These are phyloP conservation scores for Drosophila kanapiae DNA, from an alignment of 1,140 invertebrate species.

Conservation along the genomic window DNA sequence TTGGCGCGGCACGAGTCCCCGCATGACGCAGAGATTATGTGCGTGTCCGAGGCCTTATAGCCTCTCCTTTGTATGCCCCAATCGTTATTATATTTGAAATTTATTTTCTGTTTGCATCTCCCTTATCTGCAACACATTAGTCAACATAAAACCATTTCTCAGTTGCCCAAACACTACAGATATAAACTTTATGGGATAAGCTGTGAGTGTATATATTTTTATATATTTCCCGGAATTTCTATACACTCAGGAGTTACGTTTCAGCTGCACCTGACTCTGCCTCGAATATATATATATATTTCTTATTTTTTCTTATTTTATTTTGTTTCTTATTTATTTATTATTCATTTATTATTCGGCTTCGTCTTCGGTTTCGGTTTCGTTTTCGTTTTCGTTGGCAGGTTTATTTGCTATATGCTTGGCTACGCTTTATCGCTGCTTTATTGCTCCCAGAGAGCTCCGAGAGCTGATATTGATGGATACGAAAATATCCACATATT, in stretches of 20 bases:
- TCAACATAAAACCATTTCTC: constrained; percentile 49
- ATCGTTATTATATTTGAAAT: constrained; percentile 11
- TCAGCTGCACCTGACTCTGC: constrained; percentile 20
- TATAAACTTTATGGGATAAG: background rate
- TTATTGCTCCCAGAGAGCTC: background rate
- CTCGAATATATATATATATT: background rate
- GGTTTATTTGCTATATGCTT: constrained; percentile 38
- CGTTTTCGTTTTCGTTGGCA: constrained; percentile 41
- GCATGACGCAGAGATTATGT: constrained; percentile 8
- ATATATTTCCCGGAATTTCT: constrained; percentile 4
- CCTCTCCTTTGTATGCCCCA: background rate
- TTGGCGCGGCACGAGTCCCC: background rate
- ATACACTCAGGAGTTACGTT: constrained; percentile 9
- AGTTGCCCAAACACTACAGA: background rate
- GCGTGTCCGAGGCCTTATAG: background rate
- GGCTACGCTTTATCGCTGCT: constrained; percentile 30
- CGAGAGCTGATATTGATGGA: constrained; percentile 21
- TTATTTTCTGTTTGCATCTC: background rate
- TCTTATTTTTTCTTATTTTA: background rate
- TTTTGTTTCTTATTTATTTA: constrained; percentile 1
- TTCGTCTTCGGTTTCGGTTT: constrained; percentile 10
- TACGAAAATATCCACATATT: constrained; percentile 15
- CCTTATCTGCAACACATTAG: constrained; percentile 51
- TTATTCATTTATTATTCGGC: constrained; percentile 8
- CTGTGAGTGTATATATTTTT: background rate